Evolutionary conservation across 2,888 invertebrate genomes (phyloP).

Genomic region (Tupiocoris notatus): DNA sequence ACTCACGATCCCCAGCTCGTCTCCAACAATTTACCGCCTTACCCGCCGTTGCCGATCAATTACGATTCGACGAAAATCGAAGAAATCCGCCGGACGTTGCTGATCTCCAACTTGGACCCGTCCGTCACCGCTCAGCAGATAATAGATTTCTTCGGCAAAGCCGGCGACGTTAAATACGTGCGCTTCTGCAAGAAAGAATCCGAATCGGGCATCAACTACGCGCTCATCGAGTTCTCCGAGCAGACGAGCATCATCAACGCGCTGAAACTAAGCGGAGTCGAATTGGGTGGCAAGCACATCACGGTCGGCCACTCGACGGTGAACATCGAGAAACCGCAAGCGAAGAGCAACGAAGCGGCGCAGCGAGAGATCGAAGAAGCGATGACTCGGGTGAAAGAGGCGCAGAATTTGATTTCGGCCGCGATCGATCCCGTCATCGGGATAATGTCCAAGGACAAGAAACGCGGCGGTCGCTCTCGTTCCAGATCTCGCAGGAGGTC

Average conservation of each 20-base stretch:
- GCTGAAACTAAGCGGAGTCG: slow-evolving; percentile 76
- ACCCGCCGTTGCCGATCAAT: slow-evolving; percentile 85
- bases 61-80: slow-evolving; percentile 88
- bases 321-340: slow-evolving; percentile 87
- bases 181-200: slow-evolving; percentile 83
- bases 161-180: slow-evolving; percentile 93
- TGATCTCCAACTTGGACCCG: slow-evolving; percentile 77
- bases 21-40: slow-evolving; percentile 77
- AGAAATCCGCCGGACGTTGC: slow-evolving; percentile 90
- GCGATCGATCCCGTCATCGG: slow-evolving; percentile 90
- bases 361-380: slow-evolving; percentile 95
- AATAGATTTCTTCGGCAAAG: slow-evolving; percentile 81
- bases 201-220: slow-evolving; percentile 68
- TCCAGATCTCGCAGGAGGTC: slow-evolving; percentile 55
- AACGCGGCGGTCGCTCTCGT: slow-evolving; percentile 63
- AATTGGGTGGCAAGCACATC: slow-evolving; percentile 69
- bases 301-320: slow-evolving; percentile 86
- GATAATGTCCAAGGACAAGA: slow-evolving; percentile 74
- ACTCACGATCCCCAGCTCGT: slow-evolving; percentile 87
- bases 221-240: slow-evolving; percentile 90
- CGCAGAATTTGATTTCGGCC: slow-evolving; percentile 90
- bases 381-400: slow-evolving; percentile 94
- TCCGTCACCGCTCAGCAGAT: slow-evolving; percentile 74
- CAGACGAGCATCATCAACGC: slow-evolving; percentile 85
- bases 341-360: slow-evolving; percentile 92